Conservation (phyloP, 2,113 vertebrate genomes). For the Channa maculata region DNA sequence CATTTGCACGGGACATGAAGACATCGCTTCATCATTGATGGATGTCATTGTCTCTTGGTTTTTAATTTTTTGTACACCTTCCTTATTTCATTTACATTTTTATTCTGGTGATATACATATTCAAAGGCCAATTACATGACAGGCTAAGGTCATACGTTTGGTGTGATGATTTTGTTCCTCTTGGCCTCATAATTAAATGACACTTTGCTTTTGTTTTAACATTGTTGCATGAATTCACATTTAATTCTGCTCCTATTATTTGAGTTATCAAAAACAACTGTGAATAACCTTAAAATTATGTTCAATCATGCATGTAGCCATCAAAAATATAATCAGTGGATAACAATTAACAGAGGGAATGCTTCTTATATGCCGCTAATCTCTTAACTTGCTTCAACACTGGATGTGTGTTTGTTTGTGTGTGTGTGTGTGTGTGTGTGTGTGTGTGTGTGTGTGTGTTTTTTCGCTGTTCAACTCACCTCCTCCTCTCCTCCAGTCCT, state of each 20-base stretch:
- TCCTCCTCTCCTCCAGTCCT: conserved; percentile 86
- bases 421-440: conserved; percentile 58
- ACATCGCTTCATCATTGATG: not conserved
- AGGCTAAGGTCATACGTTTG: not conserved
- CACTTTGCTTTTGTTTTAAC: not conserved
- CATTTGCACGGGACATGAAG: conserved; percentile 29
- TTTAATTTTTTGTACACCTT: conserved; percentile 1
- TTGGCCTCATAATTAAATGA: conserved; percentile 8
- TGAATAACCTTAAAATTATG: not conserved
- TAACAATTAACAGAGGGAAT: conserved; percentile 52
- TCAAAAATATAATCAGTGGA: conserved; percentile 4
- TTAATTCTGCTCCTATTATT: conserved; percentile 3
- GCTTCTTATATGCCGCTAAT: conserved; percentile 60
- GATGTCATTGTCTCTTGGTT: not conserved
- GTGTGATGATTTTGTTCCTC: not conserved
- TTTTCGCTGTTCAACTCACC: conserved; percentile 52
- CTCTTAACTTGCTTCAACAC: conserved; percentile 53
- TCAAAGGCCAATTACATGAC: not conserved
- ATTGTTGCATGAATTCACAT: conserved; percentile 47
- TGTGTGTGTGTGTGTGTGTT: conserved; percentile 55
- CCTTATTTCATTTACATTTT: conserved; percentile 2
- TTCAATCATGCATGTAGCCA: conserved; percentile 42
- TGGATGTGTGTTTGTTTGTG: conserved; percentile 40
- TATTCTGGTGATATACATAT: not conserved
- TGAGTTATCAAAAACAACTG: not conserved